Evolutionary conservation across 1,140 invertebrate species (phyloP).

Genomic region (Psix sp.): DNA sequence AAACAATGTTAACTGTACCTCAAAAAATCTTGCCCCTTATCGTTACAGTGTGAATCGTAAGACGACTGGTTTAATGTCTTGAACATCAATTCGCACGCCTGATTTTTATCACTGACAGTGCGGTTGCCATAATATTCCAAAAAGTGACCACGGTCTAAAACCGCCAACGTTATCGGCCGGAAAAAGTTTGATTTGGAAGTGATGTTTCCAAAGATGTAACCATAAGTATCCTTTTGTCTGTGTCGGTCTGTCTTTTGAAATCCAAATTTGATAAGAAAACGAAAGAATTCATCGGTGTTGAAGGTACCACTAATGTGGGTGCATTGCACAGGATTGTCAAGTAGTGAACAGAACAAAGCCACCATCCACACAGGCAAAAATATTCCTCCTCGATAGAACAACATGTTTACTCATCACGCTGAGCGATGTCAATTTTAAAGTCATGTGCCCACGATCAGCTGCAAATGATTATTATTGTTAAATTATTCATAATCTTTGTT

Average conservation of each 20-base stretch:
- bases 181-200: slow-evolving; percentile 83
- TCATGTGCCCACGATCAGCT: slow-evolving; percentile 37
- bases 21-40: slow-evolving; percentile 91
- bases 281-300: slow-evolving; percentile 87
- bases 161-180: slow-evolving; percentile 88
- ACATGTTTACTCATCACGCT: slow-evolving; percentile 54
- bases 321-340: slow-evolving; percentile 50
- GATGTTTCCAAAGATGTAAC: slow-evolving; percentile 97
- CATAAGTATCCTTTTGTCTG: slow-evolving; percentile 87
- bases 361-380: slow-evolving; percentile 33
- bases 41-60: slow-evolving; percentile 89
- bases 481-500: too few relatives aligned
- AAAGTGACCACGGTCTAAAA: slow-evolving; percentile 91
- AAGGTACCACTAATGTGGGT: slow-evolving; percentile 82
- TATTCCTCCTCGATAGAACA: slow-evolving; percentile 24
- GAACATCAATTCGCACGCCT: slow-evolving; percentile 91
- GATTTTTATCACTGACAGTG: slow-evolving; percentile 78
- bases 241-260: slow-evolving; percentile 96
- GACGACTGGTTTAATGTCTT: slow-evolving; percentile 87
- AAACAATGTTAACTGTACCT: slow-evolving; percentile 63
- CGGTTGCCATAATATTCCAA: slow-evolving; percentile 92
- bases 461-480: neutral
- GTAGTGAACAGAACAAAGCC: slow-evolving; percentile 19
- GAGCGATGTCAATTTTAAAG: slow-evolving; percentile 11
- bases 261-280: slow-evolving; percentile 95